Evolutionary conservation across 2,797 vertebrate genomes (phyloP).

Genomic region (Limnodromus scolopaceus): DNA sequence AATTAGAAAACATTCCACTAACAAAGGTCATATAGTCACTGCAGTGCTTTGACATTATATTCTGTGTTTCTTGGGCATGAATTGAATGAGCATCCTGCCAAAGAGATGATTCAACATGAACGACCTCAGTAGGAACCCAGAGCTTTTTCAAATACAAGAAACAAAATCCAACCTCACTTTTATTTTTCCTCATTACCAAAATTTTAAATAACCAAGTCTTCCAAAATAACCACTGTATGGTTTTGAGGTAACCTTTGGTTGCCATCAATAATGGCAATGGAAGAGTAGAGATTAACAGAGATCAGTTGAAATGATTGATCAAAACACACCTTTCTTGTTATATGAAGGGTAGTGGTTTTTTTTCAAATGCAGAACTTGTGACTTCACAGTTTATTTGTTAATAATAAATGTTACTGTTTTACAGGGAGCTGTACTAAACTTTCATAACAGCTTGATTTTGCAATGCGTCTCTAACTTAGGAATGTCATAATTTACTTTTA

Average conservation of each 20-base stretch:
- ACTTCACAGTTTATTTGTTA: rapidly evolving
- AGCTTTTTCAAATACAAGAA: neutral
- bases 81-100: neutral
- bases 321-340: neutral
- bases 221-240: neutral
- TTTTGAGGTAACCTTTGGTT: neutral
- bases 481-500: neutral
- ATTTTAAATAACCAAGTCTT: neutral
- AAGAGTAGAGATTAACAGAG: neutral
- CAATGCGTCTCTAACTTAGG: neutral
- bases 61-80: neutral
- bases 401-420: neutral
- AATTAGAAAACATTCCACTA: neutral
- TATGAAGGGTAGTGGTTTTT: neutral
- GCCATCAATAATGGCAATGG: neutral
- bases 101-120: neutral
- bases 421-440: neutral
- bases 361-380: neutral
- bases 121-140: neutral
- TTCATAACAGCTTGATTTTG: neutral
- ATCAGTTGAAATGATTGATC: neutral
- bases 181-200: rapidly evolving
- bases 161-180: neutral
- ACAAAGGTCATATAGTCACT: neutral
- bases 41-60: neutral